phyloP scores from a whole-genome alignment of 2,888 invertebrate genomes.

The Mimumesa dahlbomi region DNA sequence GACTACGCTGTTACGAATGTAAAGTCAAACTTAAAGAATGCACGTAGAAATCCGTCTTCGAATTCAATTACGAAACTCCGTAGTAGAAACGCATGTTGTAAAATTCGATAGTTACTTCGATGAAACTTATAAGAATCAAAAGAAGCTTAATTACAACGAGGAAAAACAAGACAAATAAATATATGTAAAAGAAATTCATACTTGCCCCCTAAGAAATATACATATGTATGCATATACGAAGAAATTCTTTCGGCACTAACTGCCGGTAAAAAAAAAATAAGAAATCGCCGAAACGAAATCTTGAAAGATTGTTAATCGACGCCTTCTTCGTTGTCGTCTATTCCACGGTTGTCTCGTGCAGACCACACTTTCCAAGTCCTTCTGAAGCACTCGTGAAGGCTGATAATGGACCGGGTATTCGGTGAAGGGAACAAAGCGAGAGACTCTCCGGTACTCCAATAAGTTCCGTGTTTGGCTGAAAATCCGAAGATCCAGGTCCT shows the following conservation, averaged over 20 bases:
- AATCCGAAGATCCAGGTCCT: slow-evolving; percentile 38
- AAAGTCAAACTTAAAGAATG: too few species aligned
- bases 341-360: slow-evolving; percentile 45
- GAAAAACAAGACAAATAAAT: too few species aligned
- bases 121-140: too few species aligned
- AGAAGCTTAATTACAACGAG: too few species aligned
- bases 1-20: too few species aligned
- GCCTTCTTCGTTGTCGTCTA: slow-evolving; percentile 27
- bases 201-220: too few species aligned
- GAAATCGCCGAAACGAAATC: background rate
- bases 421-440: slow-evolving; percentile 40
- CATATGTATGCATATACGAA: background rate
- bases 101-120: too few species aligned
- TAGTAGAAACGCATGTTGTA: too few species aligned
- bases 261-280: background rate
- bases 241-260: background rate
- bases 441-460: slow-evolving; percentile 14
- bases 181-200: too few species aligned
- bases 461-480: slow-evolving; percentile 32
- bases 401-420: slow-evolving; percentile 48
- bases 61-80: too few species aligned
- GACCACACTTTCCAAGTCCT: slow-evolving; percentile 30
- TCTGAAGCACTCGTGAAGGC: slow-evolving; percentile 13
- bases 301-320: slow-evolving; percentile 11
- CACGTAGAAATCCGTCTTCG: too few species aligned